Conservation (phyloP, 2,888 invertebrate genomes). For the Drosophila dives region DNA sequence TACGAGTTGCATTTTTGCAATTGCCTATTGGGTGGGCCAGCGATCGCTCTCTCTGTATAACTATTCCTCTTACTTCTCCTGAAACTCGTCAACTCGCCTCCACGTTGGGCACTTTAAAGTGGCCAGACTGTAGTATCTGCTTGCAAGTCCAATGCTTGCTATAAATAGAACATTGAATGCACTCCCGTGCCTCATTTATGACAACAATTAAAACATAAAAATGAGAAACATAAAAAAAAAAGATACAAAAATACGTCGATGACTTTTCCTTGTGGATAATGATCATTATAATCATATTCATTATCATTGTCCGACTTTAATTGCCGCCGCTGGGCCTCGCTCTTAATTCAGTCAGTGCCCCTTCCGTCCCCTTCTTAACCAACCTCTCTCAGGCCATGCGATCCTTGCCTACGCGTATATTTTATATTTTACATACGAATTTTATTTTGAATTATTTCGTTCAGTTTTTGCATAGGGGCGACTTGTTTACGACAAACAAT, state of each 20-base stretch:
- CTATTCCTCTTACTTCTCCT: neutral
- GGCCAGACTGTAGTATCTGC: slow-evolving; percentile 19
- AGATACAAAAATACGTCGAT: slow-evolving; percentile 13
- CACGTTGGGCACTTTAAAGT: slow-evolving; percentile 15
- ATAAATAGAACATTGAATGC: slow-evolving; percentile 45
- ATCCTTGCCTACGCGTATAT: slow-evolving; percentile 18
- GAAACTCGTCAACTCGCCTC: neutral
- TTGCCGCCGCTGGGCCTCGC: slow-evolving; percentile 21
- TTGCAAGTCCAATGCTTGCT: slow-evolving; percentile 34
- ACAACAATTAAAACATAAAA: slow-evolving; percentile 50
- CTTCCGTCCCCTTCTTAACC: neutral
- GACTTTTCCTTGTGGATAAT: neutral
- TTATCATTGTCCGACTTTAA: slow-evolving; percentile 35
- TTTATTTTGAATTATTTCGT: slow-evolving; percentile 65
- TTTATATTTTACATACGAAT: slow-evolving; percentile 26
- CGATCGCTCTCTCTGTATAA: slow-evolving; percentile 15
- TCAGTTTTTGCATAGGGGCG: slow-evolving; percentile 40
- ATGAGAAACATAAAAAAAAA: slow-evolving; percentile 20
- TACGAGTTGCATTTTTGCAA: slow-evolving; percentile 34
- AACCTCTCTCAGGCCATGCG: neutral
- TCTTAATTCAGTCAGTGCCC: slow-evolving; percentile 25
- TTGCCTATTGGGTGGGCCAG: slow-evolving; percentile 39
- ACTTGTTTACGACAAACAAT: slow-evolving; percentile 71
- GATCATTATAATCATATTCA: slow-evolving; percentile 18
- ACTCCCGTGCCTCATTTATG: slow-evolving; percentile 47